Evolutionary conservation across 2,888 invertebrate genomes (phyloP).

Genomic region (Cancer borealis): DNA sequence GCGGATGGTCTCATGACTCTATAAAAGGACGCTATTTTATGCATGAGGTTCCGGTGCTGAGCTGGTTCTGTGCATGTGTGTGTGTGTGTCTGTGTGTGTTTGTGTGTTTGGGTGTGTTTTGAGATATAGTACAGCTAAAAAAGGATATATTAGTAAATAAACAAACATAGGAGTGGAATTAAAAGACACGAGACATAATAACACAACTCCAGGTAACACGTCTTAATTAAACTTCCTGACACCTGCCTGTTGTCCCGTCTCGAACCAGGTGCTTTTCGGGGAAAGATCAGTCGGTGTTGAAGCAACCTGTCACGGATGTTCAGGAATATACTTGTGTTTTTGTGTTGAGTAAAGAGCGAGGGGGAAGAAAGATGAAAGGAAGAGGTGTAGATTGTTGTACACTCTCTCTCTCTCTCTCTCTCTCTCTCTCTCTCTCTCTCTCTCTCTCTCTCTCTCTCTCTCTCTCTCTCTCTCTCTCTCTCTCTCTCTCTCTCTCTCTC

Average conservation of each 20-base stretch:
- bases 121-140: not conserved
- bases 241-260: not conserved
- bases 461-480: conserved; percentile 34
- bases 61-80: not conserved
- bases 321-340: not conserved
- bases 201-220: not conserved
- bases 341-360: not conserved
- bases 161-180: not conserved
- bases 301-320: not conserved
- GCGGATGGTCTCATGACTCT: not conserved
- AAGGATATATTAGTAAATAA: not conserved
- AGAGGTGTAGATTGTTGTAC: not conserved
- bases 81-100: not conserved
- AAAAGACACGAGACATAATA: not conserved
- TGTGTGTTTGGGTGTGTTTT: not conserved
- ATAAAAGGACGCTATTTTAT: not conserved
- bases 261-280: not conserved
- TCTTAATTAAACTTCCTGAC: conserved; percentile 18
- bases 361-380: not conserved
- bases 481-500: not conserved
- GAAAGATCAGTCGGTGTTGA: not conserved
- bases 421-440: not conserved
- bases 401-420: not conserved
- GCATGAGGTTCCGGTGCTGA: conserved; percentile 17
- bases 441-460: not conserved